Evolutionary conservation across 1,140 invertebrate species (phyloP).

Genomic region (Agrilus planipennis): DNA sequence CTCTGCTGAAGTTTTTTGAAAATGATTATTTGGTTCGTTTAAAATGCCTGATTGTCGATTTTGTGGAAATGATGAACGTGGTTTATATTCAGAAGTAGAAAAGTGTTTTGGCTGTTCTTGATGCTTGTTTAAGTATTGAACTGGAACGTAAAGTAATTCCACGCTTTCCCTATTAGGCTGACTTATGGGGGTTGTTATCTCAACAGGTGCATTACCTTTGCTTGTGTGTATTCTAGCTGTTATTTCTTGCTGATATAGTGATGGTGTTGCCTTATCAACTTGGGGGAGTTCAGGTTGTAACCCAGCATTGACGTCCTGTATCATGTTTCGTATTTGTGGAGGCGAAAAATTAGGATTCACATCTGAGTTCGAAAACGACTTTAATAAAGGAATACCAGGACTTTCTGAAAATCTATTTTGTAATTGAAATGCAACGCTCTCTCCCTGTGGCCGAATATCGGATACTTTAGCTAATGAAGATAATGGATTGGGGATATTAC

Average conservation of each 20-base stretch:
- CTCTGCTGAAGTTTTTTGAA: not conserved
- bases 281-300: no score
- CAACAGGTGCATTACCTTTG: not conserved
- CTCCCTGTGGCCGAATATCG: no score
- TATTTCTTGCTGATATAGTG: no score
- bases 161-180: slow-evolving; percentile 43
- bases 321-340: not conserved
- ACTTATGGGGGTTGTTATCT: not conserved
- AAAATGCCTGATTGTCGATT: not conserved
- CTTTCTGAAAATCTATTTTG: no score
- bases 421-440: no score
- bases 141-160: slow-evolving; percentile 65
- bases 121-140: slow-evolving; percentile 57
- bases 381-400: no score
- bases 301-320: not conserved
- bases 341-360: not conserved
- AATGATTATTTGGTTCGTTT: not conserved
- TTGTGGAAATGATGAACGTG: not conserved
- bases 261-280: no score
- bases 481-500: no score
- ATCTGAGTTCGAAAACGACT: no score
- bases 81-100: not conserved
- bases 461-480: no score
- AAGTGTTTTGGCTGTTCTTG: slow-evolving; percentile 16
- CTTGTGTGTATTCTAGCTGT: not conserved